Evolutionary conservation across 2,888 invertebrate genomes (phyloP), one percentile per base, ranked within the genome.

Genomic region (Eupithecia exiguata): DNA sequence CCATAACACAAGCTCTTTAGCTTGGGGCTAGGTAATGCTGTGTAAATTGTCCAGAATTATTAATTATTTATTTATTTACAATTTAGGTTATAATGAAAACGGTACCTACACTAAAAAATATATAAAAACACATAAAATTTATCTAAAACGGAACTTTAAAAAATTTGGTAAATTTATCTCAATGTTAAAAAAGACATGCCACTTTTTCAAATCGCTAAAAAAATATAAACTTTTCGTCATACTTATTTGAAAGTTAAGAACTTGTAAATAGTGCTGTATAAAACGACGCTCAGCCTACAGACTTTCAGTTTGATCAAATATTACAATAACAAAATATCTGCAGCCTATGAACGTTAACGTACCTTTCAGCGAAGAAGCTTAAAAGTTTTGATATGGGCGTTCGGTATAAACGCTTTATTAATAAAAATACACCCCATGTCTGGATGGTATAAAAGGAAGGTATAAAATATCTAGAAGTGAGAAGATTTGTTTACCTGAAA

Each of bases 371-470:
- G 75, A 77, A 83, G 80, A 83, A 83, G 84, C 84, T 88, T 86
- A 86, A 86, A 88, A 87, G 88, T 85, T 87, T 87, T 86, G 77
- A 79, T 77, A 78, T 77, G 81, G 78, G 85, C 85, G 87, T 84
- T 79, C 80, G 83, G 84, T 88, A 70, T 75, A 87, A 90, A 88
- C 89, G 85, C 86, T 91, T 92, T 92, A 90, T 90, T 92, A 91
- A 91, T 90, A 91, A 92, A 91, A 91, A 91, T 90, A 91, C 83
- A 89, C 88, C 86, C 80, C 81, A 83, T 76, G 85, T 84, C 84
- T 87, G 84, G 86, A 86, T 87, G 83, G 86, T 81, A 72, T 72
- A 83, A 43, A 62, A 79, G 70, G 30, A 53, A 16, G 78, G 83
- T 70, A 21, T 80, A 72, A 10, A 16, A 6, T 0, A 0, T 58